Evolutionary conservation across 2,797 vertebrate species (phyloP), one percentile per base, ranked within the genome.

Genomic region (Tenualosa ilisha): DNA sequence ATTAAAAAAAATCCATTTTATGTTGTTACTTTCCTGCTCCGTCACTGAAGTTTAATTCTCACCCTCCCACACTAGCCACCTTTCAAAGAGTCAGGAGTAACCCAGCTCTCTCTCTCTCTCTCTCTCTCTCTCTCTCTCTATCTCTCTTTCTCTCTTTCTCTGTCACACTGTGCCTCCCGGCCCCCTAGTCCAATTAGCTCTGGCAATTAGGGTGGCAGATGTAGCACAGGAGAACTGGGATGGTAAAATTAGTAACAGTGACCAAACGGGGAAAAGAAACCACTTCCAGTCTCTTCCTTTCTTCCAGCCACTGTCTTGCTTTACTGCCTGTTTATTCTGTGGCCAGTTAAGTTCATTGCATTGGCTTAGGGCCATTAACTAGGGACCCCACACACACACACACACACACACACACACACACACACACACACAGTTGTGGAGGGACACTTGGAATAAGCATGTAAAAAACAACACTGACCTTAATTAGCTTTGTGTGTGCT

Each of bases 161-260:
- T 65, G 86, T 89, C 91, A 90, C 89, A 83, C 90, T 88, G 87
- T 89, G 91, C 90, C 91, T 92, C 90, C 86, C 91, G 92, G 93
- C 92, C 93, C 92, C 91, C 81, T 93, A 94, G 95, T 92, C 92
- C 94, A 95, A 95, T 96, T 95, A 96, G 93, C 93, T 85, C 88
- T 89, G 90, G 90, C 93, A 95, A 95, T 95, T 95, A 94, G 94
- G 93, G 91, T 95, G 92, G 93, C 90, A 86, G 92, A 96, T 95
- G 93, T 95, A 95, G 94, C 93, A 93, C 95, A 95, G 90, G 94
- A 95, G 94, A 93, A 95, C 93, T 93, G 93, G 94, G 94, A 94
- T 95, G 94, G 91, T 92, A 93, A 89, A 95, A 94, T 95, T 96
- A 95, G 95, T 88, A 89, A 91, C 91, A 84, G 87, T 89, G 89